Conservation (phyloP, 2,888 invertebrate genomes). For the Phytoseiulus persimilis region DNA sequence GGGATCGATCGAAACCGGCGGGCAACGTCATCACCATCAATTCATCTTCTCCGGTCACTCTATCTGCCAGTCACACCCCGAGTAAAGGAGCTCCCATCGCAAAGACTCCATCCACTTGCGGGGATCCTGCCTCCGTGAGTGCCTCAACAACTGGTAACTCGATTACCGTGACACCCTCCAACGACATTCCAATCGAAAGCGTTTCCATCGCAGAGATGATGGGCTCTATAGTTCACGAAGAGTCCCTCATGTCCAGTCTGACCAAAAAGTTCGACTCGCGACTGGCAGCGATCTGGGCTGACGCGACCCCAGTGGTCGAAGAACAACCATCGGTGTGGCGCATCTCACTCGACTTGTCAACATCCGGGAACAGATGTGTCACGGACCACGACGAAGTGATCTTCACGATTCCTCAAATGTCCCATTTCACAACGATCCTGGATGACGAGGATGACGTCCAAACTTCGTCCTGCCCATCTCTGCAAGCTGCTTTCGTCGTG, state of each 20-base stretch:
- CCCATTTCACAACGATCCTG: slow-evolving; percentile 10
- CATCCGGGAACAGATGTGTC: not conserved
- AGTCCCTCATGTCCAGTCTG: slow-evolving; percentile 13
- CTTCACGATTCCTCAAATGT: slow-evolving; percentile 19
- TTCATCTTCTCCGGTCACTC: not conserved
- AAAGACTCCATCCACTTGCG: not conserved
- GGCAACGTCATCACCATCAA: not conserved
- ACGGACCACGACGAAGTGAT: slow-evolving; percentile 28
- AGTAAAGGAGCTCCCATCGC: not conserved
- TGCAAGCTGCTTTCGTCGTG: not conserved
- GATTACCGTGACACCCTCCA: not conserved
- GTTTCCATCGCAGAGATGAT: not conserved
- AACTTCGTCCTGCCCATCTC: not conserved
- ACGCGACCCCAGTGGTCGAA: slow-evolving; percentile 6
- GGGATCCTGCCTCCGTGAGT: not conserved
- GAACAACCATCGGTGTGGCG: slow-evolving; percentile 11
- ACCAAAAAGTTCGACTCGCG: slow-evolving; percentile 35
- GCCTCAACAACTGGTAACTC: not conserved
- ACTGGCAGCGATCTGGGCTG: slow-evolving; percentile 35
- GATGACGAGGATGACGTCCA: slow-evolving; percentile 21
- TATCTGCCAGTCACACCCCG: not conserved
- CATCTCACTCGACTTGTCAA: not conserved
- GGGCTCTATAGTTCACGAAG: slow-evolving; percentile 13
- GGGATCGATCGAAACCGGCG: not conserved
- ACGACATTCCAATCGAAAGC: not conserved